These are phyloP conservation scores for Nesidiocoris tenuis DNA, from an alignment of 2,888 invertebrate genomes.

Conservation along the genomic window DNA sequence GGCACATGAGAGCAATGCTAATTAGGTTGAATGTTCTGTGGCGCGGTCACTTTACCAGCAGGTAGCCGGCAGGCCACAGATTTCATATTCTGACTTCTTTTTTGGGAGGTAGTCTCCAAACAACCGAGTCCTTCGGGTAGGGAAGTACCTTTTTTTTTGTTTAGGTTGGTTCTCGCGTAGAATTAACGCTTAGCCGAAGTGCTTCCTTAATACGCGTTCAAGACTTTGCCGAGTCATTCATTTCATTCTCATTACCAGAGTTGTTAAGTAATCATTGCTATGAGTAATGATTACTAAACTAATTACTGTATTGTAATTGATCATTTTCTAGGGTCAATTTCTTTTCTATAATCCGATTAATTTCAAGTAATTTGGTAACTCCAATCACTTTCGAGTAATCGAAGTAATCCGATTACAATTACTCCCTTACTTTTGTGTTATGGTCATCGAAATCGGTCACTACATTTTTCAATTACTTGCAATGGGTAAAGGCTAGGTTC, in stretches of 20 bases:
- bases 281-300: too few species aligned
- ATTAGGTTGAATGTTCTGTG: not conserved
- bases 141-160: not conserved
- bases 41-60: conserved; percentile 11
- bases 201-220: conserved; percentile 6
- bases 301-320: too few species aligned
- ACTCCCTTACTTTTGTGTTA: too few species aligned
- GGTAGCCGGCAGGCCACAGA: conserved; percentile 3
- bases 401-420: too few species aligned
- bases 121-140: not conserved
- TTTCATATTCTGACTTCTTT: not conserved
- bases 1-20: conserved; percentile 27
- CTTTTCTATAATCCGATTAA: too few species aligned
- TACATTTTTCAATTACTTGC: too few species aligned
- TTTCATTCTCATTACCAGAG: not conserved
- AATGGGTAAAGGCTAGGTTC: too few species aligned
- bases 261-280: too few species aligned
- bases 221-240: not conserved
- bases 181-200: not conserved
- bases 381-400: too few species aligned
- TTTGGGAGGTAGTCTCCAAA: conserved; percentile 4
- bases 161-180: not conserved
- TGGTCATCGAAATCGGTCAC: too few species aligned
- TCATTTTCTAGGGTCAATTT: too few species aligned
- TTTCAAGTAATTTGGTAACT: too few species aligned